Evolutionary conservation across 23 tunicate species (phyloP).

Genomic region (Halocynthia roretzi): DNA sequence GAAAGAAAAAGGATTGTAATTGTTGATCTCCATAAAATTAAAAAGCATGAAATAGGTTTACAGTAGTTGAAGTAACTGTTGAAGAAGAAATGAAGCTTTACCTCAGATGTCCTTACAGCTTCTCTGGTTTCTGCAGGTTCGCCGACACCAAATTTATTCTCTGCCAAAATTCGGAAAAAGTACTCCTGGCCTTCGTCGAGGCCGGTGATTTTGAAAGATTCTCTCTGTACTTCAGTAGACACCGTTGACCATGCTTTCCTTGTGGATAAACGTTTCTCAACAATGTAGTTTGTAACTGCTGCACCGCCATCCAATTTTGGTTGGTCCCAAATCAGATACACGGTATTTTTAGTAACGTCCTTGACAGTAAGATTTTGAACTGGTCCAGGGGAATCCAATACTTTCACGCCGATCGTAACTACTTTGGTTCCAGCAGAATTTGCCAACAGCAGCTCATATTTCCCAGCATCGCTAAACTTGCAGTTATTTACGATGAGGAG

Average conservation of each 20-base stretch:
- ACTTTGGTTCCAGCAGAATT: slow-evolving; percentile 31
- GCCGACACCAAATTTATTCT: slow-evolving; percentile 33
- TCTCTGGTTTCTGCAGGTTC: slow-evolving; percentile 31
- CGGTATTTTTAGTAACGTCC: slow-evolving; percentile 34
- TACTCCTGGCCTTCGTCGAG: slow-evolving; percentile 33
- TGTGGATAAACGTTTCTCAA: slow-evolving; percentile 23
- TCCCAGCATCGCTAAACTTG: slow-evolving; percentile 30
- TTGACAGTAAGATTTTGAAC: slow-evolving; percentile 70
- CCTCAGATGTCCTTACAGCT: slow-evolving; percentile 30
- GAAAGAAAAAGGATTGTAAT: not conserved
- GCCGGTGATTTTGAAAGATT: slow-evolving; percentile 36
- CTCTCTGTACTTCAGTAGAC: slow-evolving; percentile 28
- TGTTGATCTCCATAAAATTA: not conserved
- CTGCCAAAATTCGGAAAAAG: slow-evolving; percentile 37
- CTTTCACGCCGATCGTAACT: slow-evolving; percentile 56
- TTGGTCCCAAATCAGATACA: slow-evolving; percentile 20
- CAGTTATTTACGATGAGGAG: slow-evolving; percentile 9
- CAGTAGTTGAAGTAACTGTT: not conserved
- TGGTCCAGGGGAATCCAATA: slow-evolving; percentile 89
- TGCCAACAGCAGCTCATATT: slow-evolving; percentile 14
- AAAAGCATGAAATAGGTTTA: too few species aligned
- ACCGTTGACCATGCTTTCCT: slow-evolving; percentile 41
- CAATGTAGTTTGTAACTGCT: slow-evolving; percentile 25
- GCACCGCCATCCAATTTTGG: slow-evolving; percentile 41
- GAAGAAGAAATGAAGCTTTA: not conserved